Percentiles rank a stretch among this genome's conserved stretches.
phyloP scores from a whole-genome alignment of 2,113 vertebrate genomes.

The Nycticryphes semicollaris region DNA sequence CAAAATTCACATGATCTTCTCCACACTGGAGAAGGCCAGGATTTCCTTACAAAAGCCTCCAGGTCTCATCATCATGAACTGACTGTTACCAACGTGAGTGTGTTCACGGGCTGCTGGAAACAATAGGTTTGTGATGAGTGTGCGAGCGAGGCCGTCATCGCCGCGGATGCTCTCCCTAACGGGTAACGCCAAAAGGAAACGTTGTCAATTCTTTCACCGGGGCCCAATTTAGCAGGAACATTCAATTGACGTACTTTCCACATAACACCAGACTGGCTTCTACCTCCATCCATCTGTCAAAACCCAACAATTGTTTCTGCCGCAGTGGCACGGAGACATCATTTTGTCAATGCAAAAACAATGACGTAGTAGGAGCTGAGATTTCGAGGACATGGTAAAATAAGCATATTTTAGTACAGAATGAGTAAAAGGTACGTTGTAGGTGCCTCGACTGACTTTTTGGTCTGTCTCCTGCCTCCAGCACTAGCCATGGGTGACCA shows the following conservation, averaged over 20 bases:
- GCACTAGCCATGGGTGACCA: not conserved
- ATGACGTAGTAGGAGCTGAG: not conserved
- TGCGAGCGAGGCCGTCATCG: rapidly evolving
- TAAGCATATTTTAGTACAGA: not conserved
- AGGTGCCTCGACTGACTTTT: not conserved
- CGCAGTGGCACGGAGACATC: not conserved
- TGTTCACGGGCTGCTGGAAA: not conserved
- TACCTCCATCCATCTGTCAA: conserved; percentile 19
- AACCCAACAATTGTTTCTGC: not conserved
- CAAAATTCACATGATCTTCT: not conserved
- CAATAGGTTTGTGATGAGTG: not conserved
- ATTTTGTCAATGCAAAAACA: not conserved
- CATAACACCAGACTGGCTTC: not conserved
- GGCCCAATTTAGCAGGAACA: conserved; percentile 7
- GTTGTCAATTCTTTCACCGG: not conserved
- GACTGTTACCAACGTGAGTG: rapidly evolving
- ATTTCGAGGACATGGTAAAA: not conserved
- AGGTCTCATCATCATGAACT: rapidly evolving
- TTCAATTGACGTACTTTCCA: not conserved
- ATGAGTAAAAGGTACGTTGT: not conserved
- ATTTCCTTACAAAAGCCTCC: not conserved
- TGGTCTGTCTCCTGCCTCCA: not conserved
- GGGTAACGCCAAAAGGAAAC: not conserved
- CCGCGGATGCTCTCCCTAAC: not conserved
- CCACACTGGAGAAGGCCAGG: not conserved